Evolutionary conservation across 35 echinoderm and acorn worm genomes (phyloP).

Genomic region (Hemicentrotus pulcherrimus): DNA sequence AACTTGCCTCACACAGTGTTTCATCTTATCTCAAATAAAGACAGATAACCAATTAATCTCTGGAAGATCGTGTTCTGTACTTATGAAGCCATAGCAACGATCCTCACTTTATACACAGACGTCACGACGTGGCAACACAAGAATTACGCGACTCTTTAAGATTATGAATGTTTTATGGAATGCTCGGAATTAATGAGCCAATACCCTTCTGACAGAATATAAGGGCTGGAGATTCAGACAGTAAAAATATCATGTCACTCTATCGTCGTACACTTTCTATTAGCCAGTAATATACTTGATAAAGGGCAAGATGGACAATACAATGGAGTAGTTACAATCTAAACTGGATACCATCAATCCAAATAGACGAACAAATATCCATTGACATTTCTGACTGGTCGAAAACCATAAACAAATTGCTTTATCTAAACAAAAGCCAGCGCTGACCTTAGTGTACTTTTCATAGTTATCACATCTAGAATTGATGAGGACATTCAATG

Average conservation of each 20-base stretch:
- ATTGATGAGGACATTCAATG: neutral
- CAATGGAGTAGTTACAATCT: neutral
- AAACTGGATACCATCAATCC: neutral
- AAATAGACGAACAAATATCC: neutral
- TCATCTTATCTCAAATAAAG: neutral
- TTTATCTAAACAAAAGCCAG: neutral
- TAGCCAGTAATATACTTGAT: neutral
- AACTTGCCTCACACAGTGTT: neutral
- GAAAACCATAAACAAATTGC: neutral
- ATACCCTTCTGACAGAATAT: neutral
- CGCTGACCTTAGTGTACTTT: neutral
- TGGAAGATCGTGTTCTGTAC: neutral
- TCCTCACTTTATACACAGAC: neutral
- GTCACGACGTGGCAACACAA: neutral
- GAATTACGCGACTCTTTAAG: neutral
- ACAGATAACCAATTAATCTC: neutral
- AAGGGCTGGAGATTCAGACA: neutral
- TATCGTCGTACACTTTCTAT: neutral
- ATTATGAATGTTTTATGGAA: slow-evolving; percentile 6
- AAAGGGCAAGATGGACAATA: neutral
- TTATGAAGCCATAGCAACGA: too few relatives aligned
- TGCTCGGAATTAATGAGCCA: neutral
- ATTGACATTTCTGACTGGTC: neutral
- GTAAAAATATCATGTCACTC: neutral
- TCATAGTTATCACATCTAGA: neutral